Percentiles rank a stretch among this genome's conserved stretches.
phyloP scores from a whole-genome alignment of 1,140 invertebrate genomes.

The Adelges cooleyi region DNA sequence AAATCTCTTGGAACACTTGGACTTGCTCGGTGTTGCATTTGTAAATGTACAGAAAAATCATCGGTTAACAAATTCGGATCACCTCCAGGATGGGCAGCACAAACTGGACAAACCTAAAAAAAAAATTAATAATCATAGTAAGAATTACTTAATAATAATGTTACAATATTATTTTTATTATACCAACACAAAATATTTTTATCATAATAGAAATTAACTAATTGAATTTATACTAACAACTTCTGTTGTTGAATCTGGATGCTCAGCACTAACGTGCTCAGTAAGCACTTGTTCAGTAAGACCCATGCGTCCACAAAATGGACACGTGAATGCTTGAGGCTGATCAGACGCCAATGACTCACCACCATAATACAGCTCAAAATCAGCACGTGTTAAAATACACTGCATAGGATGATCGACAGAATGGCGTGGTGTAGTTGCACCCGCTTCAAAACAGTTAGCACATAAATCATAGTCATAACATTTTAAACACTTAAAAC shows the following conservation, averaged over 20 bases:
- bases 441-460: conserved; percentile 87
- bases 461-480: conserved; percentile 98
- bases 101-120: conserved; percentile 80
- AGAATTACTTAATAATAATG: neutral
- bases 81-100: conserved; percentile 85
- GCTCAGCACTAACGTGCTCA: conserved; percentile 83
- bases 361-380: conserved; percentile 91
- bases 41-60: conserved; percentile 93
- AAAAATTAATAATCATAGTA: conserved; percentile 11
- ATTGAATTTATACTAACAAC: conserved; percentile 49
- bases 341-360: conserved; percentile 76
- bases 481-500: conserved; percentile 97
- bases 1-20: conserved; percentile 65
- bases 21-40: conserved; percentile 68
- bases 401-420: conserved; percentile 97
- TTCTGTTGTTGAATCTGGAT: conserved; percentile 73
- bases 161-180: neutral
- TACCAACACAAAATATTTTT: neutral
- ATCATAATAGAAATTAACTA: no score
- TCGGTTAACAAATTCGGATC: conserved; percentile 96
- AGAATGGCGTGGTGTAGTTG: conserved; percentile 82
- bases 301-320: conserved; percentile 91
- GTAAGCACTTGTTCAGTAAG: conserved; percentile 82
- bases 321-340: conserved; percentile 91
- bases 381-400: conserved; percentile 91